Conservation (phyloP, 2,888 invertebrate genomes). For the Cephus nigrinus region DNA sequence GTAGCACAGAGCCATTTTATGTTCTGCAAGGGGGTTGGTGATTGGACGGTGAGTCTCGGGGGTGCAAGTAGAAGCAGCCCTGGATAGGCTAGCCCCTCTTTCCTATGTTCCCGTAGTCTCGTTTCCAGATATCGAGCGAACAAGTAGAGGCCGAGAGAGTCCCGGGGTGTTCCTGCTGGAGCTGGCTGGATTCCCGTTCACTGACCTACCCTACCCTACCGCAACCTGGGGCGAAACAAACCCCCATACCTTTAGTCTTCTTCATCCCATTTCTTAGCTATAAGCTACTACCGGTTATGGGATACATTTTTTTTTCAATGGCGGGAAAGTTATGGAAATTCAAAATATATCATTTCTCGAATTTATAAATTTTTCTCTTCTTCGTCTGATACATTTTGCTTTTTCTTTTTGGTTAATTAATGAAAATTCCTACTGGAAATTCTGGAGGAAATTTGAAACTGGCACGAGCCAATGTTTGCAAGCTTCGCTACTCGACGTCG, state of each 20-base stretch:
- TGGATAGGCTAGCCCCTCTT: slow-evolving; percentile 1
- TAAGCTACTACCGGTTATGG: not conserved
- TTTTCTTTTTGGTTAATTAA: not conserved
- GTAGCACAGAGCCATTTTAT: not conserved
- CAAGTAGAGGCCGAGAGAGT: slow-evolving; percentile 41
- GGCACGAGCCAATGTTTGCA: not conserved
- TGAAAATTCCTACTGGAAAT: not conserved
- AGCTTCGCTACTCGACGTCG: not conserved
- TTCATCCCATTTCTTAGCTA: not conserved
- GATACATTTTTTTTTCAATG: not conserved
- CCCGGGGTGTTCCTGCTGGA: slow-evolving; percentile 43
- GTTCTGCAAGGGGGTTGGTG: not conserved
- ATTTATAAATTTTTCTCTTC: not conserved
- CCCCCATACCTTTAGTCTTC: not conserved
- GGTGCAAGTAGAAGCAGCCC: not conserved
- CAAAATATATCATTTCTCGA: not conserved
- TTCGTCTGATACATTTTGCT: not conserved
- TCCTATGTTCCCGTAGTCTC: slow-evolving; percentile 14
- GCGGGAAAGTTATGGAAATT: not conserved
- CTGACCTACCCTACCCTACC: slow-evolving; percentile 53
- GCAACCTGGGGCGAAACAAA: slow-evolving; percentile 24
- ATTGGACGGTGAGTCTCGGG: not conserved
- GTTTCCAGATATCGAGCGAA: slow-evolving; percentile 59
- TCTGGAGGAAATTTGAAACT: not conserved
- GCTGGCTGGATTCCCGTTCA: slow-evolving; percentile 52